A percentile compares a stretch with the other conserved stretches of the same genome.
Conservation (phyloP, 2,797 vertebrate genomes). For the Dallia pectoralis region DNA sequence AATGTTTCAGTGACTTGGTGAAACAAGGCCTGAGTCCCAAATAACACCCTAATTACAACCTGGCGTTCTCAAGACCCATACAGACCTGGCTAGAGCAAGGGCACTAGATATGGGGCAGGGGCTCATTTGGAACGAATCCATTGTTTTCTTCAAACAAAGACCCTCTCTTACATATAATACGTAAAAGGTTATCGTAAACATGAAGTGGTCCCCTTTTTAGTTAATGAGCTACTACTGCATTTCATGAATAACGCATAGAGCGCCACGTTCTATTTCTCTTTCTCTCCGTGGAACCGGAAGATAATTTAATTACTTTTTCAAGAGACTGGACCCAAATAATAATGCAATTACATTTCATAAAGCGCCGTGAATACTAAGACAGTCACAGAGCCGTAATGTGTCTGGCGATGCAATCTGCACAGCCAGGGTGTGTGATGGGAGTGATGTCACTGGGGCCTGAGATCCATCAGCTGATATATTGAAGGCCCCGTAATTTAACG, state of each 20-base stretch:
- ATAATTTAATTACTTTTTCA: slow-evolving; percentile 58
- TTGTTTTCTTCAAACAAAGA: slow-evolving; percentile 29
- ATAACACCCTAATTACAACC: neutral
- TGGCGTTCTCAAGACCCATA: neutral
- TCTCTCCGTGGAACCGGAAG: slow-evolving; percentile 42
- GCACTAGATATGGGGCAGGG: neutral
- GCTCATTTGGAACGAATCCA: neutral
- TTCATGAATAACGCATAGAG: slow-evolving; percentile 58
- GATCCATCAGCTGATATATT: neutral
- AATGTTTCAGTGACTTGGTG: neutral
- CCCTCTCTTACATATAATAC: slow-evolving; percentile 45
- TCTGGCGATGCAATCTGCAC: slow-evolving; percentile 17
- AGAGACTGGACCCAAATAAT: slow-evolving; percentile 51
- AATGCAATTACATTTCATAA: slow-evolving; percentile 57
- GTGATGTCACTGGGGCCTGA: neutral
- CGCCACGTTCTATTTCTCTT: slow-evolving; percentile 35
- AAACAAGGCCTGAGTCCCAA: neutral
- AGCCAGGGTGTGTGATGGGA: slow-evolving; percentile 4
- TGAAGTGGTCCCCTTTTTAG: slow-evolving; percentile 49
- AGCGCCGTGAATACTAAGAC: slow-evolving; percentile 45
- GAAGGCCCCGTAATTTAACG: neutral
- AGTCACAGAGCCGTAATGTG: slow-evolving; percentile 35
- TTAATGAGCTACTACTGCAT: slow-evolving; percentile 46
- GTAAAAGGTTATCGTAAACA: slow-evolving; percentile 53
- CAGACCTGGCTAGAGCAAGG: neutral